These are phyloP conservation scores for Sylvilagus floridanus DNA, from an alignment of 2,797 vertebrate species.

Conservation along the genomic window DNA sequence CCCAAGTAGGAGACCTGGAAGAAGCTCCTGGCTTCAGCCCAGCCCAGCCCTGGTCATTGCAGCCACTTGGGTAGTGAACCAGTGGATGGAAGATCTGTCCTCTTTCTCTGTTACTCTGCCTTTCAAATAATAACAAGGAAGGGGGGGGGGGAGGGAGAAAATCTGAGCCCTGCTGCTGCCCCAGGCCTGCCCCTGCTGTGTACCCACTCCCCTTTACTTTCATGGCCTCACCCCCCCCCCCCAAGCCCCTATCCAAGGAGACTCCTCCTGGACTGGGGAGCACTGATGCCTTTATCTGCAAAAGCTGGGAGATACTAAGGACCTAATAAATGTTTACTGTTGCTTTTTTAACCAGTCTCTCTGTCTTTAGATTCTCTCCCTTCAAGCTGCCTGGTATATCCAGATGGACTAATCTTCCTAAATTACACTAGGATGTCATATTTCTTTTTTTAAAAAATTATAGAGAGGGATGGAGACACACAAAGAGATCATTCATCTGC, in stretches of 20 bases:
- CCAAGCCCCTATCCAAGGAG: neutral
- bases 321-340: neutral
- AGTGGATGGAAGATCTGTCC: too few species aligned
- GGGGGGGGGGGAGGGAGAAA: too few species aligned
- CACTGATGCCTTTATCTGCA: constrained; percentile 20
- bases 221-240: neutral
- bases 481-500: too few species aligned
- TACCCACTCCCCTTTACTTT: neutral
- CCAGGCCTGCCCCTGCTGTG: neutral
- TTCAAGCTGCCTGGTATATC: neutral
- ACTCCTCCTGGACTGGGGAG: neutral
- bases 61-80: too few species aligned
- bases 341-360: constrained; percentile 33
- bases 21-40: too few species aligned
- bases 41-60: too few species aligned
- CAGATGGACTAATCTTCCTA: constrained; percentile 24
- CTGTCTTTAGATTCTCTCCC: neutral
- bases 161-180: neutral
- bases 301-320: neutral
- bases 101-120: too few species aligned
- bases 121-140: too few species aligned
- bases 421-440: neutral
- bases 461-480: too few species aligned
- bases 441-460: too few species aligned
- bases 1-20: too few species aligned